Conservation (phyloP, 2,797 vertebrate genomes). For the Ctenochaetus hawaiiensis region DNA sequence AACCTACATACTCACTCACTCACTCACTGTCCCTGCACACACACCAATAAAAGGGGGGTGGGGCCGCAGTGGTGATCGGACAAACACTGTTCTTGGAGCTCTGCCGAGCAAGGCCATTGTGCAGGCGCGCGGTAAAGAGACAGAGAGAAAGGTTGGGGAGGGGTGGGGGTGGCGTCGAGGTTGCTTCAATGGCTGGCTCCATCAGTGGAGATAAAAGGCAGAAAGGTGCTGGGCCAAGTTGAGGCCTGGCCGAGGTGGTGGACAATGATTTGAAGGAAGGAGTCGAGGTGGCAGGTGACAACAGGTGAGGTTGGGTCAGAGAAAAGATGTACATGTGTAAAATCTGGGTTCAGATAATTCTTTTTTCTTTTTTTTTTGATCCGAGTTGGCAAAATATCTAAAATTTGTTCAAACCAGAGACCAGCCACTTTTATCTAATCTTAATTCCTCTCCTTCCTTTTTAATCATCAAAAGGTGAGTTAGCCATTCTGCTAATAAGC, state of each 20-base stretch:
- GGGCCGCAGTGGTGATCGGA: constrained; percentile 65
- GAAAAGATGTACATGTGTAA: not conserved
- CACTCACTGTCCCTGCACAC: constrained; percentile 50
- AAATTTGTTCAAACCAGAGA: not conserved
- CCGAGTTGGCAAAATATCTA: not conserved
- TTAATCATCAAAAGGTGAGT: not conserved
- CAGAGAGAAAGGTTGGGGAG: constrained; percentile 59
- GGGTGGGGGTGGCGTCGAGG: constrained; percentile 53
- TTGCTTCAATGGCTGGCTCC: constrained; percentile 66
- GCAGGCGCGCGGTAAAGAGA: constrained; percentile 63
- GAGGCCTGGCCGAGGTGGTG: constrained; percentile 48
- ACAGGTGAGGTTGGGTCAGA: constrained; percentile 37
- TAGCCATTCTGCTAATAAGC: not conserved
- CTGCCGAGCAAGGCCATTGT: constrained; percentile 77
- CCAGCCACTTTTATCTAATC: not conserved
- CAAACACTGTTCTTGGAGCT: constrained; percentile 79
- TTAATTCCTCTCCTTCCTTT: too few species aligned
- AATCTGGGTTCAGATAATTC: not conserved
- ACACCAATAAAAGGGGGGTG: constrained; percentile 67
- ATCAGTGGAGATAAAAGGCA: constrained; percentile 66
- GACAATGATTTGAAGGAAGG: constrained; percentile 35
- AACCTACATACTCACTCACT: constrained; percentile 5
- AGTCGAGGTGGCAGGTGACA: constrained; percentile 34
- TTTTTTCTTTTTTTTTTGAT: not conserved
- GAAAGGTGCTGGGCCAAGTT: constrained; percentile 70